Conservation (phyloP, 1,140 invertebrate species). For the Drosophila melanica region DNA sequence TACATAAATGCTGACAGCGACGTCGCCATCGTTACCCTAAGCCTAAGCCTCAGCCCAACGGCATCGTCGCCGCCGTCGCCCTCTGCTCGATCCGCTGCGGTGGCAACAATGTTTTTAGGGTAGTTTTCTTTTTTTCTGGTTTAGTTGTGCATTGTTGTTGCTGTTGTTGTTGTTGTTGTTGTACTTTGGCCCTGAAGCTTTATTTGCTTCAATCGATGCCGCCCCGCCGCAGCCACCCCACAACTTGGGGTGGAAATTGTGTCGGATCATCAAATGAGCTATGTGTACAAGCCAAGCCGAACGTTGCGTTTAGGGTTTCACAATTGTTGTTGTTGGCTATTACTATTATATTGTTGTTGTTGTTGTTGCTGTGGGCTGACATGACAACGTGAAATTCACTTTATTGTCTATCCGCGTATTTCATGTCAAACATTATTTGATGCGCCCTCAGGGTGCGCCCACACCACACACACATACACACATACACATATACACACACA, state of each 20-base stretch:
- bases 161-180: no score
- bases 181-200: conserved; percentile 76
- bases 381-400: conserved; percentile 80
- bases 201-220: conserved; percentile 78
- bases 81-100: conserved; percentile 39
- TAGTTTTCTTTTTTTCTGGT: conserved; percentile 51
- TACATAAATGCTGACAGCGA: conserved; percentile 8
- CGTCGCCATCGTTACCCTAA: conserved; percentile 13
- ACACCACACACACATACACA: conserved; percentile 48
- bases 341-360: conserved; percentile 28
- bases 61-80: neutral
- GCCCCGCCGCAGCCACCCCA: conserved; percentile 48
- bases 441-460: conserved; percentile 72
- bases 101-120: conserved; percentile 50
- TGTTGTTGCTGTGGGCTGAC: conserved; percentile 61
- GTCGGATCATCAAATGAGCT: conserved; percentile 43
- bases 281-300: conserved; percentile 21
- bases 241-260: conserved; percentile 70
- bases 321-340: conserved; percentile 42
- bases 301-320: conserved; percentile 72
- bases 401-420: conserved; percentile 77
- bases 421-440: conserved; percentile 78
- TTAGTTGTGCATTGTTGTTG: conserved; percentile 30
- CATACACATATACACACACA: conserved; percentile 42
- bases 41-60: conserved; percentile 11